Percentiles rank a stretch among this genome's conserved stretches.
phyloP scores from a whole-genome alignment of 2,113 vertebrate species.

The Psettodes erumei region DNA sequence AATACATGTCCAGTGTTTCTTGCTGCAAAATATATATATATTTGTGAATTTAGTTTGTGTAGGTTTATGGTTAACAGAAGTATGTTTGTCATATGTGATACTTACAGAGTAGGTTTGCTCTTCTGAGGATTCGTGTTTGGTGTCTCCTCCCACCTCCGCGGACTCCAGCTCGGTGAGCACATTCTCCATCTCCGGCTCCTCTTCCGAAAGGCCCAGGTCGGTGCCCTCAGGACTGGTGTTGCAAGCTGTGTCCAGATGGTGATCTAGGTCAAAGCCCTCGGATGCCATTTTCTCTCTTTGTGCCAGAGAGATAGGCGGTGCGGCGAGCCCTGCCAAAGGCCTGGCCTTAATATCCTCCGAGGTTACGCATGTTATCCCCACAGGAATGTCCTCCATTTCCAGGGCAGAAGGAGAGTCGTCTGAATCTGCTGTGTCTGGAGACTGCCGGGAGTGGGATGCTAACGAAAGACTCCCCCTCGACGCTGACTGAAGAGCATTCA shows the following conservation, averaged over 20 bases:
- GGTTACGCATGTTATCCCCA: conserved; percentile 80
- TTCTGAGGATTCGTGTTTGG: conserved; percentile 72
- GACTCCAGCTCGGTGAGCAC: conserved; percentile 86
- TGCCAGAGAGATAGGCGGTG: conserved; percentile 82
- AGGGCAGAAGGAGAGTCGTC: conserved; percentile 85
- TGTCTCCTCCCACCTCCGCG: conserved; percentile 75
- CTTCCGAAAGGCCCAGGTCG: conserved; percentile 89
- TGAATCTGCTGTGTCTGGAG: conserved; percentile 80
- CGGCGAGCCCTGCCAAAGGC: conserved; percentile 66
- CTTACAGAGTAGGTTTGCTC: conserved; percentile 94
- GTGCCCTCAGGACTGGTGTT: conserved; percentile 88
- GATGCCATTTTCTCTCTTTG: conserved; percentile 79
- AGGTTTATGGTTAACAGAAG: not conserved
- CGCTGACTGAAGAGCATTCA: conserved; percentile 72
- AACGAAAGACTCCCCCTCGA: conserved; percentile 71
- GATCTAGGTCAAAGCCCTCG: conserved; percentile 76
- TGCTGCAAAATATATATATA: conserved; percentile 83
- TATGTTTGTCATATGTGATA: not conserved
- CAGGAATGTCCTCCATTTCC: conserved; percentile 85
- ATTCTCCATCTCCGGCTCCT: conserved; percentile 93
- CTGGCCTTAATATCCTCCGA: conserved; percentile 62
- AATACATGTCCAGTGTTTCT: conserved; percentile 95
- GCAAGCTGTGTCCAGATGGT: conserved; percentile 80
- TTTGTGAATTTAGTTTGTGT: not conserved
- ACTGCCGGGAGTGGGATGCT: conserved; percentile 72